phyloP scores from a whole-genome alignment of 2,113 vertebrate species.

The Stegostoma tigrinum region DNA sequence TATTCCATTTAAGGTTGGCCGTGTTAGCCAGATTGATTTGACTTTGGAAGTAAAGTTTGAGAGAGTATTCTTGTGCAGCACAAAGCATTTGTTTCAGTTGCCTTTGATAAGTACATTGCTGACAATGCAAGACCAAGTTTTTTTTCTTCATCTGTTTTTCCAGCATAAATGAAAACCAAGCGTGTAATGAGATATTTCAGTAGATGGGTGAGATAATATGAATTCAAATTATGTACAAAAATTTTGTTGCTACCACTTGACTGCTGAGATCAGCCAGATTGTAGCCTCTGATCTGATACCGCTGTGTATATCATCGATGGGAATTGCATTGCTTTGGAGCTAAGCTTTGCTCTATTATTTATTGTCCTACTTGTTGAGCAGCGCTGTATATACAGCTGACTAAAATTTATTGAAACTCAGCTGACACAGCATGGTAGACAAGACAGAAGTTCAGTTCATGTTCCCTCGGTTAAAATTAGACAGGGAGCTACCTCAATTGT shows the following conservation, averaged over 20 bases:
- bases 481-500: background rate
- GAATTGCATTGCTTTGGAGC: background rate
- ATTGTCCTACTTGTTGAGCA: background rate
- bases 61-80: background rate
- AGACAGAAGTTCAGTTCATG: background rate
- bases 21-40: background rate
- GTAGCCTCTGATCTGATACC: background rate
- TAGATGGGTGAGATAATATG: background rate
- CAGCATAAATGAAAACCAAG: background rate
- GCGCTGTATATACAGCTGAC: background rate
- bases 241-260: background rate
- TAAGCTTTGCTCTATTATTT: background rate
- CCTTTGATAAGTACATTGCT: background rate
- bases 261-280: background rate
- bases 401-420: background rate
- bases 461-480: background rate
- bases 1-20: background rate
- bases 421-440: background rate
- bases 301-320: background rate
- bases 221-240: constrained; percentile 16
- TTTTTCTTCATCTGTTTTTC: background rate
- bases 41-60: background rate
- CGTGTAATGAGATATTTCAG: background rate
- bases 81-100: background rate
- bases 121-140: background rate